Percentiles rank a stretch among this genome's conserved stretches.
These are phyloP conservation scores for Cydia pomonella DNA, from an alignment of 1,140 invertebrate genomes.

Conservation along the genomic window DNA sequence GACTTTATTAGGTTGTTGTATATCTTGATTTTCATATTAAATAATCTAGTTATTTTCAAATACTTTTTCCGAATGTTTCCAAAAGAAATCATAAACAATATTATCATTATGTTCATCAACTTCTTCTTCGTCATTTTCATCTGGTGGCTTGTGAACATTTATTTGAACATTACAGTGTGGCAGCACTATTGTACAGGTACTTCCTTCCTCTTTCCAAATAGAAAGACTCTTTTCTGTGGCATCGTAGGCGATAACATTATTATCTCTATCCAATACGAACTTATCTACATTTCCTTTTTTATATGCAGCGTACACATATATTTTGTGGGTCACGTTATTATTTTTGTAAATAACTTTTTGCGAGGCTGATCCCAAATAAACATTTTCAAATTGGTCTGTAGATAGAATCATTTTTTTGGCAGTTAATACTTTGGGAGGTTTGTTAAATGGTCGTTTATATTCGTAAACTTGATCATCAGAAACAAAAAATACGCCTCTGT, in stretches of 20 bases:
- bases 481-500: background rate
- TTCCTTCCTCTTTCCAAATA: background rate
- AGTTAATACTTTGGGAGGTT: background rate
- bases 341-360: conserved; percentile 1
- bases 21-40: too few species aligned
- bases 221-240: background rate
- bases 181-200: background rate
- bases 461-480: background rate
- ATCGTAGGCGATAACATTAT: background rate
- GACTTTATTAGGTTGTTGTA: too few species aligned
- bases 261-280: background rate
- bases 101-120: background rate
- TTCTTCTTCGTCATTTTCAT: background rate
- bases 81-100: background rate
- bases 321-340: background rate
- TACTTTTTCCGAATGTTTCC: background rate
- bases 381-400: background rate
- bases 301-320: background rate
- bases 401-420: background rate
- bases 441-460: background rate
- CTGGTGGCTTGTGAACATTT: background rate
- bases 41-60: background rate
- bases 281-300: background rate
- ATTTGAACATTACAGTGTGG: background rate
- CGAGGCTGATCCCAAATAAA: background rate